Conservation (phyloP, 2,113 vertebrate species). For the Platichthys stellatus region DNA sequence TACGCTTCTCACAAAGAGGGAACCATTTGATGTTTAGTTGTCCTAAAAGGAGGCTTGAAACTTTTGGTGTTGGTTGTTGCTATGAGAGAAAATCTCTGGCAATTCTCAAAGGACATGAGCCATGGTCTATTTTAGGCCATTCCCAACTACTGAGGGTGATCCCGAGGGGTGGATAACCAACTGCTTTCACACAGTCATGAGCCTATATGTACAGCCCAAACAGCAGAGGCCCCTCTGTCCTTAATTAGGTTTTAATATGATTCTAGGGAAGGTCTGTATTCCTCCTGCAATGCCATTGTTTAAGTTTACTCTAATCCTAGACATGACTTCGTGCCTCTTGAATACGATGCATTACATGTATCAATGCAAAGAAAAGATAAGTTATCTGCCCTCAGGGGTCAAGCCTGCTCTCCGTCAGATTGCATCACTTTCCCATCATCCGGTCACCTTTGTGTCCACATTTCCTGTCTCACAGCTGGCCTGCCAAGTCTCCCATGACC, state of each 20-base stretch:
- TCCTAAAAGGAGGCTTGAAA: slow-evolving; percentile 33
- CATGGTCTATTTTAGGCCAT: slow-evolving; percentile 70
- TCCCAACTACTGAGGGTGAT: slow-evolving; percentile 62
- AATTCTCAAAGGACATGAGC: slow-evolving; percentile 67
- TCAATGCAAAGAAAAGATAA: slow-evolving; percentile 49
- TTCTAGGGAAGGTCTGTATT: slow-evolving; percentile 10
- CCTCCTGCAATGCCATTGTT: background rate
- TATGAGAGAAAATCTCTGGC: slow-evolving; percentile 67
- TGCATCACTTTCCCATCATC: slow-evolving; percentile 78
- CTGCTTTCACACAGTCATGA: slow-evolving; percentile 71
- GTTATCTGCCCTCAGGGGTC: slow-evolving; percentile 50
- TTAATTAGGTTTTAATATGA: slow-evolving; percentile 49
- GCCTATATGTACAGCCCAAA: slow-evolving; percentile 33
- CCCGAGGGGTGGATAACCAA: slow-evolving; percentile 66
- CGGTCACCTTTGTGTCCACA: slow-evolving; percentile 70
- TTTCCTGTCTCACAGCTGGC: slow-evolving; percentile 81
- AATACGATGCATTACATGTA: slow-evolving; percentile 42
- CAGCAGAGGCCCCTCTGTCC: slow-evolving; percentile 35
- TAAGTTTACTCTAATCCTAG: slow-evolving; percentile 15
- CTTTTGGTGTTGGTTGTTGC: slow-evolving; percentile 47
- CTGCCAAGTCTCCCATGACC: slow-evolving; percentile 78
- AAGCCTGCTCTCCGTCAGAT: slow-evolving; percentile 60
- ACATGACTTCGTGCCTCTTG: slow-evolving; percentile 7
- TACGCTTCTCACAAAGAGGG: slow-evolving; percentile 15
- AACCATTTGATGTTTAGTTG: slow-evolving; percentile 38